phyloP scores from a whole-genome alignment of 2,888 invertebrate genomes.

The Scaptodrosophila latifasciaeformis region DNA sequence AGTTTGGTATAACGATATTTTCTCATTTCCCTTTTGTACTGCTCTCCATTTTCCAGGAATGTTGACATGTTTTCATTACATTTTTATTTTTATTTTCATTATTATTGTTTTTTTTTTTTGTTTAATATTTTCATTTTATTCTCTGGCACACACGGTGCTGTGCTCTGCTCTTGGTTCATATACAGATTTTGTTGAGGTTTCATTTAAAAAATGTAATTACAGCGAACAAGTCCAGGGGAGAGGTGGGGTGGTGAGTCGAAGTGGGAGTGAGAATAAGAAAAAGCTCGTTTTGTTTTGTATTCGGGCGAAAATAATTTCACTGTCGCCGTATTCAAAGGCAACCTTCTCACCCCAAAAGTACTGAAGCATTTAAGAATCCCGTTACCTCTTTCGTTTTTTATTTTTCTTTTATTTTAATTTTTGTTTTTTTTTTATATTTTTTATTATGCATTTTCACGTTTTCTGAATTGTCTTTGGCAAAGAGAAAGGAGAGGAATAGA shows the following conservation, averaged over 20 bases:
- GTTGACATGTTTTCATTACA: neutral
- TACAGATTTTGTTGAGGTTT: slow-evolving; percentile 43
- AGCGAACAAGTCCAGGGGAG: slow-evolving; percentile 31
- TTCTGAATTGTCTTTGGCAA: slow-evolving; percentile 43
- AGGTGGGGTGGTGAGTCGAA: too few relatives aligned
- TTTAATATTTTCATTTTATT: neutral
- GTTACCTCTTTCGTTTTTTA: too few relatives aligned
- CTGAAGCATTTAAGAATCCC: too few relatives aligned
- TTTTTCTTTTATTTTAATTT: slow-evolving; percentile 7
- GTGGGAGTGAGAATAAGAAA: too few relatives aligned
- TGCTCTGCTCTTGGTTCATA: too few relatives aligned
- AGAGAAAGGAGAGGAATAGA: neutral
- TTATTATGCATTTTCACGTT: slow-evolving; percentile 41
- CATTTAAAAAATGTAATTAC: slow-evolving; percentile 49
- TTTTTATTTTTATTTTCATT: too few relatives aligned
- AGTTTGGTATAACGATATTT: too few relatives aligned
- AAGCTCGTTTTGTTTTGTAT: slow-evolving; percentile 1
- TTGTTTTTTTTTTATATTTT: slow-evolving; percentile 17
- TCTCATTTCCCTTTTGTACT: too few relatives aligned
- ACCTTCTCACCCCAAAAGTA: neutral
- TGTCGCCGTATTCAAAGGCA: neutral
- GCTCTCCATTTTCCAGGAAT: too few relatives aligned
- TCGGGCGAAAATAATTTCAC: neutral
- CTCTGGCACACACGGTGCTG: too few relatives aligned
- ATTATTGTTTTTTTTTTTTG: too few relatives aligned